A percentile compares a stretch with the other conserved stretches of the same genome.
Conservation (phyloP, 2,888 invertebrate genomes). For the Apeira syringaria region DNA sequence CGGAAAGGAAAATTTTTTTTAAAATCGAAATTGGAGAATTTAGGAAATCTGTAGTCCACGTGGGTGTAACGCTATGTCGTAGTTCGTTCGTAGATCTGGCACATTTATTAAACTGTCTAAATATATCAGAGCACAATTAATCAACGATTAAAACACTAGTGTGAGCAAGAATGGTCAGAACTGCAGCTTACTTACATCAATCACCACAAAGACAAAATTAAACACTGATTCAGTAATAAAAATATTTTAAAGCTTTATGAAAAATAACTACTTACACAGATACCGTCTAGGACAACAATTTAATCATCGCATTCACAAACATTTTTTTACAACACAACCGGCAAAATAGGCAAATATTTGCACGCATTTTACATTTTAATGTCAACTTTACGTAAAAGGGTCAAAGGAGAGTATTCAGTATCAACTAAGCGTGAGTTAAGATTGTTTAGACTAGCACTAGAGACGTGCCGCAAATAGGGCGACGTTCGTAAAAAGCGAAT, state of each 20-base stretch:
- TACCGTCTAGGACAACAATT: slow-evolving; percentile 18
- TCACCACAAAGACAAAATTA: neutral
- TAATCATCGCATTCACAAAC: slow-evolving; percentile 20
- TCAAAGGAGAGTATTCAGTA: slow-evolving; percentile 16
- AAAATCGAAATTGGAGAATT: too few species aligned
- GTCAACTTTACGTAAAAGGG: slow-evolving; percentile 3
- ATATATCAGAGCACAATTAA: too few species aligned
- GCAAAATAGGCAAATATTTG: slow-evolving; percentile 30
- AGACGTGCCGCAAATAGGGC: slow-evolving; percentile 62
- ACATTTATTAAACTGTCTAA: too few species aligned
- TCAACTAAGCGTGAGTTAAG: slow-evolving; percentile 42
- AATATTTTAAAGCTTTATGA: neutral
- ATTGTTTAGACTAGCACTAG: slow-evolving; percentile 57
- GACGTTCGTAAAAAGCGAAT: slow-evolving; percentile 78
- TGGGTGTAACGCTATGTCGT: too few species aligned
- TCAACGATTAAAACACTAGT: too few species aligned
- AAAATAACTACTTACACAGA: slow-evolving; percentile 4
- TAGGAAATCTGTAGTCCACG: too few species aligned
- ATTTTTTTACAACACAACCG: slow-evolving; percentile 8
- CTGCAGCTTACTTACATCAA: too few species aligned
- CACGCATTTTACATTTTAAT: slow-evolving; percentile 3
- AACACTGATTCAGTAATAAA: neutral
- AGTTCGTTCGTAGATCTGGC: too few species aligned
- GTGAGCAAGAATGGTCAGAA: too few species aligned
- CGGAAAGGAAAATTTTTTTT: too few species aligned